Percentiles rank a stretch among this genome's conserved stretches.
These are phyloP conservation scores for Proteles cristata DNA, from an alignment of 2,113 vertebrate species.

Conservation along the genomic window DNA sequence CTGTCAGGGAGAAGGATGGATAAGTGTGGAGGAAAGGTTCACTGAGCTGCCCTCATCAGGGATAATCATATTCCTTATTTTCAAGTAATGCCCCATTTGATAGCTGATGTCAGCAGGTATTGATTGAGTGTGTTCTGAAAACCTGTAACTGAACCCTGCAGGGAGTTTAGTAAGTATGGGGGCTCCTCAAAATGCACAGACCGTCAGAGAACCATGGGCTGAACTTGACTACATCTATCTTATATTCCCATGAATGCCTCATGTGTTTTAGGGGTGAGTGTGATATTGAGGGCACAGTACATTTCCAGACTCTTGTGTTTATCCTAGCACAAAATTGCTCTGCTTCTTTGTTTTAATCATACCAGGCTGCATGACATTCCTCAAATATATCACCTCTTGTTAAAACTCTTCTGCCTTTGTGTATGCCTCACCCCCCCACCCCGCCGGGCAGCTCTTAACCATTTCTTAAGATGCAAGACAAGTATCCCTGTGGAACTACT, in stretches of 20 bases:
- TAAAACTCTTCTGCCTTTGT: background rate
- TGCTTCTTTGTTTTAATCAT: background rate
- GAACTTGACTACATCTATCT: background rate
- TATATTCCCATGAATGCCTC: background rate
- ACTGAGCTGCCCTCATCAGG: conserved; percentile 36
- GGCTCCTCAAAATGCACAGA: background rate
- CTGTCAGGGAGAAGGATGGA: conserved; percentile 63
- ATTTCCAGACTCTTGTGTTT: background rate
- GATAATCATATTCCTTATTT: conserved; percentile 72
- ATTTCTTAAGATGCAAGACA: background rate
- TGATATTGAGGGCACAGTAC: too few relatives aligned
- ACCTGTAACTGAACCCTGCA: background rate
- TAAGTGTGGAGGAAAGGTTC: conserved; percentile 26
- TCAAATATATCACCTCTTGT: background rate
- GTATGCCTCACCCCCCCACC: background rate
- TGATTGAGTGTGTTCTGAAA: conserved; percentile 55
- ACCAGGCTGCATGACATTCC: background rate
- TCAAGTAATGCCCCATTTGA: conserved; percentile 54
- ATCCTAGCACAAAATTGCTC: background rate
- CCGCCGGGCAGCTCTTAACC: background rate
- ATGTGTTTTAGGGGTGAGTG: background rate
- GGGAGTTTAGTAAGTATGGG: background rate
- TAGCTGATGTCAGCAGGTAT: conserved; percentile 50
- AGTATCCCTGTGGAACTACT: background rate
- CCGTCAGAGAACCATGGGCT: background rate